Evolutionary conservation across 1,140 invertebrate genomes (phyloP).

Genomic region (Bombus balteatus): DNA sequence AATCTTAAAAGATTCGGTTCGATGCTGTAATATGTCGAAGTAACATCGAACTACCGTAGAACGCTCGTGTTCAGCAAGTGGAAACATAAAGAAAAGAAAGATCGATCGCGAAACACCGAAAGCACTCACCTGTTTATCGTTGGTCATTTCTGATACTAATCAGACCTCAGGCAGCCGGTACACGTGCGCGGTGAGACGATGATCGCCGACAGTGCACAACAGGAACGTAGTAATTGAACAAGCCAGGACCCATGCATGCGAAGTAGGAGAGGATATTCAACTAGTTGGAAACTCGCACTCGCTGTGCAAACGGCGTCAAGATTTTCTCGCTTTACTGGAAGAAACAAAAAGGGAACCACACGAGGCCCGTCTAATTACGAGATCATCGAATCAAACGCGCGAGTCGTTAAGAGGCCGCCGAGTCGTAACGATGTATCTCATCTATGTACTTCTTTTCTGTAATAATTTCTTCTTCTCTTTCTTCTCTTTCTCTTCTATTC

Average conservation of each 20-base stretch:
- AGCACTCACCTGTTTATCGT: slow-evolving; percentile 79
- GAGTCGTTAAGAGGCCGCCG: neutral
- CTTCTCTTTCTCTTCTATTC: neutral
- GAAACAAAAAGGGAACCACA: slow-evolving; percentile 67
- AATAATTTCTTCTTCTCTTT: neutral
- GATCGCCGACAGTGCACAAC: slow-evolving; percentile 60
- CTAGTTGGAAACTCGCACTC: slow-evolving; percentile 18
- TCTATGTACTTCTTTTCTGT: neutral
- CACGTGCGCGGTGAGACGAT: slow-evolving; percentile 51
- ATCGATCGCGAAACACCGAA: slow-evolving; percentile 20
- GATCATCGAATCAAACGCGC: slow-evolving; percentile 24
- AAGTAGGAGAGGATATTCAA: slow-evolving; percentile 44
- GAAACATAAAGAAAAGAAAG: neutral
- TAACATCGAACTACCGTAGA: neutral
- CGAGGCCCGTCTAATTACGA: slow-evolving; percentile 44
- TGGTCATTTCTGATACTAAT: slow-evolving; percentile 77
- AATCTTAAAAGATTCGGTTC: rapidly evolving
- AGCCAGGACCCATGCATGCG: slow-evolving; percentile 77
- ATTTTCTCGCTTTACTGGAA: slow-evolving; percentile 74
- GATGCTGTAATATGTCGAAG: neutral
- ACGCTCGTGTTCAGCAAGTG: neutral
- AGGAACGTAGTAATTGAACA: slow-evolving; percentile 67
- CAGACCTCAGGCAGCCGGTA: slow-evolving; percentile 42
- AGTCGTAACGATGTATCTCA: neutral
- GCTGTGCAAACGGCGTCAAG: slow-evolving; percentile 33